Evolutionary conservation across 1,140 invertebrate species (phyloP).

Genomic region (Brachionus paranguensis): DNA sequence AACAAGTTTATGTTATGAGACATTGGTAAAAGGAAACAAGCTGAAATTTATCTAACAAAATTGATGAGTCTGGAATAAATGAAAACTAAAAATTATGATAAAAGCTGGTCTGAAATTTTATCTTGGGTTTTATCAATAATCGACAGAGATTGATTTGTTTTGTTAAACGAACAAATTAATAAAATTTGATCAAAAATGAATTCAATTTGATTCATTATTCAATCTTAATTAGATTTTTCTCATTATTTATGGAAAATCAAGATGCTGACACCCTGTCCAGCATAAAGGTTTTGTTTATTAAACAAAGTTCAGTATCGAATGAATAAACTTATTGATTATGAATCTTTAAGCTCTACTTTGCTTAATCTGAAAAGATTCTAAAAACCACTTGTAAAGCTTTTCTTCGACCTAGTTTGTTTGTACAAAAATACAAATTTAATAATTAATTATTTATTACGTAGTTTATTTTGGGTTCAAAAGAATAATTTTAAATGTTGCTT

Average conservation of each 20-base stretch:
- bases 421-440: background rate
- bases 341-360: background rate
- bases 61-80: background rate
- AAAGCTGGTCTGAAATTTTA: background rate
- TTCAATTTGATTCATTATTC: background rate
- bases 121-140: background rate
- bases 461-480: background rate
- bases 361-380: background rate
- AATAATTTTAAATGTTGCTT: background rate
- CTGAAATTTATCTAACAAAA: background rate
- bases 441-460: background rate
- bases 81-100: background rate
- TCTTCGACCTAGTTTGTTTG: background rate
- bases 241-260: background rate
- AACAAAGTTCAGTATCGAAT: background rate
- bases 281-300: background rate
- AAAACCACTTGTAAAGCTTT: background rate
- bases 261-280: background rate
- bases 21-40: background rate
- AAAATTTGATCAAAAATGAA: background rate
- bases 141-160: background rate
- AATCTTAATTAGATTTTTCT: background rate
- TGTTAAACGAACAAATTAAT: background rate
- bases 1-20: constrained; percentile 1
- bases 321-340: background rate